Base-by-base conservation (phyloP, 2,888 invertebrate genomes). In the Pyrocoelia pectoralis region DNA sequence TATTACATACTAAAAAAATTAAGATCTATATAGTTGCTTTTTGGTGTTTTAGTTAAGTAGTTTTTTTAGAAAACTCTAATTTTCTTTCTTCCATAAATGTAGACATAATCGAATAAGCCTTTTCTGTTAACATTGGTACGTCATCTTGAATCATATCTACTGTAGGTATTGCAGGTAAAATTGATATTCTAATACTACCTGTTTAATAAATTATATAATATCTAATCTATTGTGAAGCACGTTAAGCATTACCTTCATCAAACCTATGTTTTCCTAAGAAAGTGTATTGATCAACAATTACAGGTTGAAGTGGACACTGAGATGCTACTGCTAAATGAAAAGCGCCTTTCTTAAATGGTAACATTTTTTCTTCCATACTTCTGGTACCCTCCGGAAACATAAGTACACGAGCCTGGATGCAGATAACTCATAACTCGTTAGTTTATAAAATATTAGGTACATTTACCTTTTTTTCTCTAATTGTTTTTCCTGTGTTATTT, bases 331-430 rank as follows among this genome's bases (percentile, higher is more conserved):
- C 97, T 68, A 97, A 89, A 81, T 97, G 95, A 83, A 98, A 98
- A 2, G 95, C 96, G 6, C 97, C 97, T 79, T 97, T 98, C 78
- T 98, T 96, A 81, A 98, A 97, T 1, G 95, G 94, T 72, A 96
- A 81, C 74, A 98, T 82, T 18, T 87, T 86, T 24, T 89, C 90
- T 2, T 86, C 87, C n/a, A 87, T 86, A 76, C 91, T 89, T 66
- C 98, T 84, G 5, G 97, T 97, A 12, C 97, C 97, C 83, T 98
- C 97, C 0, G 97, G 97, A 80, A 95, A 98, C 65, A 98, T 86
- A 77, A 94, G 86, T 53, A 97, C 83, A 80, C 91, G 90, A 62
- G 62, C 63, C 56, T 65, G 55, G 6, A 33, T 33, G n/a, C 33
- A n/a, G 8, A 33, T 28, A 46, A 19, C 13, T 15, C 4, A 38